Conservation (phyloP, 2,797 vertebrate genomes). For the Enteromius argenteus region DNA sequence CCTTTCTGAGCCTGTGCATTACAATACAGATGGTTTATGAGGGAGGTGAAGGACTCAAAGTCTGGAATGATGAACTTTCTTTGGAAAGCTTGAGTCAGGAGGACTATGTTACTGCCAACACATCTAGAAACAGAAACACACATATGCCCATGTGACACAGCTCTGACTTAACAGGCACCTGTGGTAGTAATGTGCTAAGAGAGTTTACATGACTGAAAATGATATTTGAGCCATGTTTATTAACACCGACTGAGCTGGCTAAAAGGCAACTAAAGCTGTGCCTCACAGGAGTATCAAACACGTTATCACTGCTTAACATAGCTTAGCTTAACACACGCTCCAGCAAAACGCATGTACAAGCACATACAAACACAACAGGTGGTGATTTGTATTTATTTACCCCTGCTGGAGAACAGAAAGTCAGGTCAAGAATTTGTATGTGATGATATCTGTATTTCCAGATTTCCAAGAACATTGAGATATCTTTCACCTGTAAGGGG, state of each 20-base stretch:
- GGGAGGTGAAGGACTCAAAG: slow-evolving; percentile 83
- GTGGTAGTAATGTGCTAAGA: slow-evolving; percentile 37
- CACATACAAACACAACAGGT: slow-evolving; percentile 29
- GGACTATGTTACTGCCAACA: slow-evolving; percentile 87
- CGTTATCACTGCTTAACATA: not conserved
- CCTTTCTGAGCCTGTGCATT: slow-evolving; percentile 75
- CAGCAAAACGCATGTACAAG: not conserved
- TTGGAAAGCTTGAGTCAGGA: slow-evolving; percentile 89
- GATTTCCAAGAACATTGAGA: slow-evolving; percentile 16
- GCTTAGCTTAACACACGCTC: not conserved
- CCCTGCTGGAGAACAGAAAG: not conserved
- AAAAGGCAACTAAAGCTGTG: slow-evolving; percentile 4
- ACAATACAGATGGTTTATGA: slow-evolving; percentile 83
- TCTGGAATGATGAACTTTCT: slow-evolving; percentile 92
- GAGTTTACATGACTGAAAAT: not conserved
- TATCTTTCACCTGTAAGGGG: not conserved
- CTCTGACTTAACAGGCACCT: slow-evolving; percentile 25
- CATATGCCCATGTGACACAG: slow-evolving; percentile 36
- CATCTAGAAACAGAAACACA: slow-evolving; percentile 73
- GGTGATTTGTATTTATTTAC: slow-evolving; percentile 24
- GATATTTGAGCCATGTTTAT: slow-evolving; percentile 32
- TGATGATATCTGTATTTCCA: slow-evolving; percentile 20
- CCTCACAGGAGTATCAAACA: slow-evolving; percentile 1
- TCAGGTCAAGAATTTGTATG: not conserved
- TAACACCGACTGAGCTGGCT: not conserved